Conservation (phyloP, 2,797 vertebrate genomes). For the Coregonus ussuriensis region DNA sequence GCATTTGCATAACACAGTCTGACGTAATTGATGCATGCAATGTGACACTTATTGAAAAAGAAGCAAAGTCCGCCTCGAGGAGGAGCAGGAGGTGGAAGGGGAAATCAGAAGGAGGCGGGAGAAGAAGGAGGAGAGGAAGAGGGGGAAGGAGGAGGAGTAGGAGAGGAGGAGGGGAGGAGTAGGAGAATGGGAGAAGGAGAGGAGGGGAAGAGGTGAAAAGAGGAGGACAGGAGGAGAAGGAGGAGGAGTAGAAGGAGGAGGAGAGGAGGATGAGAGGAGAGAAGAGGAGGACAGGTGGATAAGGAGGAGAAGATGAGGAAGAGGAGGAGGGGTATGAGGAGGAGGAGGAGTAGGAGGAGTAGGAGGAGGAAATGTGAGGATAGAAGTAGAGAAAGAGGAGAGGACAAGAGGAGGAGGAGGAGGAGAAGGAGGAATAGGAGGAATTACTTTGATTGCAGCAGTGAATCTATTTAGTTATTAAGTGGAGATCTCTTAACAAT, state of each 20-base stretch:
- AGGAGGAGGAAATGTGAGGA: too few relatives aligned
- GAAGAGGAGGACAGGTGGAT: not conserved
- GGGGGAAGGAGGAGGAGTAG: not conserved
- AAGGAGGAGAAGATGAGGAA: not conserved
- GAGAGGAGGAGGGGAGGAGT: not conserved
- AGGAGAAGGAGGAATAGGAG: not conserved
- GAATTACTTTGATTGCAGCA: not conserved
- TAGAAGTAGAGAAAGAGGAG: not conserved
- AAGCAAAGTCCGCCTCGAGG: too few relatives aligned
- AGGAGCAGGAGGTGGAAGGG: too few relatives aligned
- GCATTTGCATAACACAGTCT: too few relatives aligned
- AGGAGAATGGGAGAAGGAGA: not conserved
- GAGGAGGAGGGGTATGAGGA: too few relatives aligned
- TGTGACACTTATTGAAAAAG: too few relatives aligned
- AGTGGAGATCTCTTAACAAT: too few relatives aligned
- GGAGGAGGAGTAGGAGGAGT: too few relatives aligned
- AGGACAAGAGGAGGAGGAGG: not conserved
- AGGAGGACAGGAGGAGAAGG: not conserved
- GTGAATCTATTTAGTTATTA: too few relatives aligned
- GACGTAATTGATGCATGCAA: too few relatives aligned
- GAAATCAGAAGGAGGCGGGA: too few relatives aligned
- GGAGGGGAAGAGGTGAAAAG: not conserved
- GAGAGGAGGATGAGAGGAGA: not conserved
- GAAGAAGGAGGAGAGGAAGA: not conserved
- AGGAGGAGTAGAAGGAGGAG: not conserved